Evolutionary conservation across 2,888 invertebrate genomes (phyloP).

Genomic region (Clanis bilineata): DNA sequence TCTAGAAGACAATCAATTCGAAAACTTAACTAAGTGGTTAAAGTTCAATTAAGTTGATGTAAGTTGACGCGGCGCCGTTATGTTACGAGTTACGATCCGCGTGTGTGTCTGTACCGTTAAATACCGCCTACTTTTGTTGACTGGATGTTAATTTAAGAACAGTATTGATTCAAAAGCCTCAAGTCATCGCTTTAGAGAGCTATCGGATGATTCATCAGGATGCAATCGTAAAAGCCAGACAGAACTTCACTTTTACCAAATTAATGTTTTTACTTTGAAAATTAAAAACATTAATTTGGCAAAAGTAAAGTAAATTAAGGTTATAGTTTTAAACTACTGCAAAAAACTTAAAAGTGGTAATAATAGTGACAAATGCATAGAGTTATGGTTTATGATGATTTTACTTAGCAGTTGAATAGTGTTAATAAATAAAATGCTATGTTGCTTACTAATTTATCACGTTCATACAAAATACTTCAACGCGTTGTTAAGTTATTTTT

Average conservation of each 20-base stretch:
- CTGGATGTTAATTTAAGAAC: neutral
- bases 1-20: neutral
- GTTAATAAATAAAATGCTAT: neutral
- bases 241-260: neutral
- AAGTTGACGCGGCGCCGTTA: conserved; percentile 9
- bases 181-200: neutral
- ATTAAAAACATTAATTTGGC: too few species aligned
- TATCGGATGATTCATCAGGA: neutral
- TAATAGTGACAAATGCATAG: too few species aligned
- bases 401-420: too few species aligned
- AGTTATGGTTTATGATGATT: too few species aligned
- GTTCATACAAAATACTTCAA: conserved; percentile 6
- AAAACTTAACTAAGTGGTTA: neutral
- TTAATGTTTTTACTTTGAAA: too few species aligned
- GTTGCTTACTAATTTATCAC: neutral
- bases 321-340: too few species aligned
- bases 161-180: neutral
- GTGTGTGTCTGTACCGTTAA: neutral
- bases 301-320: too few species aligned
- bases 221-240: neutral
- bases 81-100: conserved; percentile 6
- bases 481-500: neutral
- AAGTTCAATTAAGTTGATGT: conserved; percentile 10
- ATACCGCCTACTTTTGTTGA: neutral
- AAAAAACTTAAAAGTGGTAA: too few species aligned